A percentile compares a stretch with the other conserved stretches of the same genome.
Conservation (phyloP, 2,113 vertebrate genomes). For the Delphinapterus leucas region DNA sequence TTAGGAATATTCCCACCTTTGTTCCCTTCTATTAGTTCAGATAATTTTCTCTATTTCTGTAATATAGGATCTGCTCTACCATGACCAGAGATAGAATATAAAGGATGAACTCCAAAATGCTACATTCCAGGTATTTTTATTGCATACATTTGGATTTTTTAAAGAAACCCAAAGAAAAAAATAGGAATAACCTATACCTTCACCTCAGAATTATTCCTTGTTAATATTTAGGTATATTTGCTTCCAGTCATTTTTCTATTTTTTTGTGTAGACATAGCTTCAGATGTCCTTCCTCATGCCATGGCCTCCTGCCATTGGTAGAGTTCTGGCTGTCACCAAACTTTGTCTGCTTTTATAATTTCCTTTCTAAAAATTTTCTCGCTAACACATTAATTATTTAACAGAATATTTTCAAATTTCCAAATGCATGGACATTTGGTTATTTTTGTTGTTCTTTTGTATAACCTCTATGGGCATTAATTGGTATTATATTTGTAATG, state of each 20-base stretch:
- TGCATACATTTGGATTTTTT: background rate
- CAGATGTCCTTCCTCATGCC: background rate
- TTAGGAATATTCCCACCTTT: background rate
- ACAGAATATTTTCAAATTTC: background rate
- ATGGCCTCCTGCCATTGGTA: background rate
- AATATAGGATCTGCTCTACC: background rate
- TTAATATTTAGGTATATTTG: background rate
- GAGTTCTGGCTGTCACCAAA: background rate
- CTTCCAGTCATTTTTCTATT: background rate
- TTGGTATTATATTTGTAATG: background rate
- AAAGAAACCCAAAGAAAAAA: background rate
- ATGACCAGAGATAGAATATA: background rate
- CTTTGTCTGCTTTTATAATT: background rate
- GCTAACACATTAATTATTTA: background rate
- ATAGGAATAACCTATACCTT: background rate
- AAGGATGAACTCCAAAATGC: conserved; percentile 6
- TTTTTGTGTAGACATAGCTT: background rate
- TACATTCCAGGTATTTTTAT: background rate
- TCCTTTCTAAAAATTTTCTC: background rate
- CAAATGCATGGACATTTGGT: background rate
- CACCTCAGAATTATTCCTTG: background rate
- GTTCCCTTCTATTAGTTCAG: background rate
- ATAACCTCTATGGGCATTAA: background rate
- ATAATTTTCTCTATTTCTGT: conserved; percentile 18
- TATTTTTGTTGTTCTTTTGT: background rate